Conservation (phyloP, 2,888 invertebrate species). For the Cremastobaeus sp. region DNA sequence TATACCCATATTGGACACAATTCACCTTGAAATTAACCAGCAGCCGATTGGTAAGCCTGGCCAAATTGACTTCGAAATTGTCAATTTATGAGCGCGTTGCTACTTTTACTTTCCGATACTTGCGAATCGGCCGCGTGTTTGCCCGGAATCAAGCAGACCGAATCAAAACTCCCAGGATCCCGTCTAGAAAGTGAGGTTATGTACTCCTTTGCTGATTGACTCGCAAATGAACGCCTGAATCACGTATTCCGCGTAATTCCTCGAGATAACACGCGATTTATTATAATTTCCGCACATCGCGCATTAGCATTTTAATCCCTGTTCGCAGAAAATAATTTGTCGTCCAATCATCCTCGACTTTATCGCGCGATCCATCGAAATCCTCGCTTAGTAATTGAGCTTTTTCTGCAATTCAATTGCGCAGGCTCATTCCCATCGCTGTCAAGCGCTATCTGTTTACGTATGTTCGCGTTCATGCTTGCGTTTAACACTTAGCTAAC, state of each 20-base stretch:
- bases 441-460: slow-evolving; percentile 54
- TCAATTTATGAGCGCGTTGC: slow-evolving; percentile 74
- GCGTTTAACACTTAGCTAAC: slow-evolving; percentile 56
- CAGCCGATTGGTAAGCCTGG: slow-evolving; percentile 78
- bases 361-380: slow-evolving; percentile 20
- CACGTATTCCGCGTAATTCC: neutral
- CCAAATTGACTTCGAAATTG: slow-evolving; percentile 79
- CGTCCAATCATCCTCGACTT: slow-evolving; percentile 25
- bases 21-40: slow-evolving; percentile 79
- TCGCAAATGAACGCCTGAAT: too few species aligned
- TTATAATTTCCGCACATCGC: slow-evolving; percentile 12
- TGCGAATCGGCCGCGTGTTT: slow-evolving; percentile 7
- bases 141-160: neutral
- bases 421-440: slow-evolving; percentile 45
- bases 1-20: slow-evolving; percentile 79
- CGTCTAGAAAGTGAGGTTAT: too few species aligned
- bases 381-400: slow-evolving; percentile 30
- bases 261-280: slow-evolving; percentile 11
- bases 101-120: slow-evolving; percentile 58
- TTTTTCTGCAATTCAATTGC: slow-evolving; percentile 55
- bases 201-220: too few species aligned
- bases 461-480: slow-evolving; percentile 56
- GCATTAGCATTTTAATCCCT: slow-evolving; percentile 33
- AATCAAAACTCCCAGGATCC: neutral
- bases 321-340: slow-evolving; percentile 44